phyloP scores from a whole-genome alignment of 2,888 invertebrate species.

The Cyclophora albipunctata region DNA sequence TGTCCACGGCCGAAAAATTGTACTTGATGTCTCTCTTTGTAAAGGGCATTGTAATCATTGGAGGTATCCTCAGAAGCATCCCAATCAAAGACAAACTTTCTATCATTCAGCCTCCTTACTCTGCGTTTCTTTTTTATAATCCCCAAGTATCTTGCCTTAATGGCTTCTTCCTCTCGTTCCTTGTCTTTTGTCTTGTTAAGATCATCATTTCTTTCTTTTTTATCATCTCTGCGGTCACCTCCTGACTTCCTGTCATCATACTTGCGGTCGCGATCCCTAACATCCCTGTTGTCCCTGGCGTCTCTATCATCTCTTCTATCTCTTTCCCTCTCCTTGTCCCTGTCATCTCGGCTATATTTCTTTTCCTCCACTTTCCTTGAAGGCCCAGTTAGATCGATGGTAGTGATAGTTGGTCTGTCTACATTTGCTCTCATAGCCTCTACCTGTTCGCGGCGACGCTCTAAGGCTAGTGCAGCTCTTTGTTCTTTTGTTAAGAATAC shows the following conservation, averaged over 20 bases:
- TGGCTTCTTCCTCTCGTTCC: slow-evolving; percentile 95
- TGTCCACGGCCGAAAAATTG: slow-evolving; percentile 99
- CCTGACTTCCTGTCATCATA: slow-evolving; percentile 71
- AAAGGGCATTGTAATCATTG: slow-evolving; percentile 96
- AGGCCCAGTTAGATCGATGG: slow-evolving; percentile 68
- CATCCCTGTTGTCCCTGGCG: slow-evolving; percentile 26
- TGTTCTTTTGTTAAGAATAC: slow-evolving; percentile 98
- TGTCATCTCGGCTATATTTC: slow-evolving; percentile 54
- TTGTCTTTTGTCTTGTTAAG: slow-evolving; percentile 82
- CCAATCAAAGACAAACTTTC: slow-evolving; percentile 99
- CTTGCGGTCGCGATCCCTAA: slow-evolving; percentile 41
- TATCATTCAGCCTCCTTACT: slow-evolving; percentile 94
- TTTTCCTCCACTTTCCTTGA: slow-evolving; percentile 65
- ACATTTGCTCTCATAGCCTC: slow-evolving; percentile 84
- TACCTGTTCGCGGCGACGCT: slow-evolving; percentile 91
- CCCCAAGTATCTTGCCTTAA: slow-evolving; percentile 96
- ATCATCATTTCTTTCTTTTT: slow-evolving; percentile 71
- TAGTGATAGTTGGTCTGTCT: slow-evolving; percentile 61
- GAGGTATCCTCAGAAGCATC: slow-evolving; percentile 99
- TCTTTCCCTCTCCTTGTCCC: slow-evolving; percentile 79
- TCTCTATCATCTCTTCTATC: slow-evolving; percentile 28
- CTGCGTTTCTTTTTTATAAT: slow-evolving; percentile 94
- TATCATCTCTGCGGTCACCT: slow-evolving; percentile 64
- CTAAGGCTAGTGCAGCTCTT: slow-evolving; percentile 90
- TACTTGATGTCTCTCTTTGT: slow-evolving; percentile 97